Base-by-base conservation (phyloP, 2,797 vertebrate genomes). In the Tenualosa ilisha region DNA sequence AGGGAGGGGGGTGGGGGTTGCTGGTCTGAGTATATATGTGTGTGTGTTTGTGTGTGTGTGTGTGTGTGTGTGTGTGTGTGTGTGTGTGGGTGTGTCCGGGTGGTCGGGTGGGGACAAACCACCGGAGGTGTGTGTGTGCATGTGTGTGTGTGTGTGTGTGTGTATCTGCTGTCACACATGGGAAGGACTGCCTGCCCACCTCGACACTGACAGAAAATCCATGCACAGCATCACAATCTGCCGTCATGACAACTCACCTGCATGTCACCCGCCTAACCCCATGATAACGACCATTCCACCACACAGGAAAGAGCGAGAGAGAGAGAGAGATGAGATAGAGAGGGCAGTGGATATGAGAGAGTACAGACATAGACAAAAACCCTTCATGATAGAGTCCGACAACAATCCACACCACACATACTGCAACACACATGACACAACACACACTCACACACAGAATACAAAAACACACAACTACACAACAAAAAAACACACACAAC, bases 131-230 rank as follows among this genome's bases (percentile, higher is more conserved):
- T 56, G 54, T 56, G 54, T 22, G 54, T 22, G 54, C 6, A 8
- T n/a, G 22, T 20, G 15, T 56, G 82, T 87, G 93, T 94, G 88
- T 92, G 89, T 90, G 88, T 91, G 91, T 90, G 91, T 90, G 87
- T 92, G 89, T 92, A 91, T 92, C 90, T 95, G 65, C 95, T 94
- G 95, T 95, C 95, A 93, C 91, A 92, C 92, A 88, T 88, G 90
- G 61, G 91, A 94, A 92, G 92, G 82, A 93, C 90, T 87, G 88
- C 89, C 89, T 88, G 91, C 72, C 86, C 89, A 86, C 82, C 90
- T 93, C 72, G 37, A 79, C 91, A 91, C 85, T 93, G 96, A 97
- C 96, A 96, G 96, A 90, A 96, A 96, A 96, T 97, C 96, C 93
- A 95, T 95, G 95, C 85, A 90, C 94, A 94, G 93, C 93, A 92